Base-by-base conservation (phyloP, 1,140 invertebrate genomes). In the Panonychus citri region DNA sequence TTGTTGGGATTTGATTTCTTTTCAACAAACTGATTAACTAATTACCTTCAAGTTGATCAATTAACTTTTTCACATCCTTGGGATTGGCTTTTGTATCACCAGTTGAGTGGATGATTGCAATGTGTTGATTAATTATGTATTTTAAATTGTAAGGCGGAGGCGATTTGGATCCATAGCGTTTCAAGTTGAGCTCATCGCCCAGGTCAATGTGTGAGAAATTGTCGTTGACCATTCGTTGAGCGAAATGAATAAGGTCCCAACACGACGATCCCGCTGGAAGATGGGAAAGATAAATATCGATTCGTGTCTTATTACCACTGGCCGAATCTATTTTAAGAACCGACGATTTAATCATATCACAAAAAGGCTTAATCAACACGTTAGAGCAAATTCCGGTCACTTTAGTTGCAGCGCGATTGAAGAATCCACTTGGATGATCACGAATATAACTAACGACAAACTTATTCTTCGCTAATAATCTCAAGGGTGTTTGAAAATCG, bases 221-320 rank as follows among this genome's bases (percentile, higher is more conserved):
- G 19, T 59, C 54, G 26, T 28, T 58, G 37, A 53, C 51, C 17
- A 64, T 56, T 56, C 73, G 69, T 64, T 75, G 74, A 34, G 65
- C 69, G 62, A 66, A 75, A 60, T 76, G 73, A 19, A 81, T 70
- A 10, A 89, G 64, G 62, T 85, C 84, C 64, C 78, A 78, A 0
- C 78, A 76, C 0, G 85, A 83, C 1, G 83, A 75, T 5, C 86
- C 86, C 1, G 83, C 82, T 4, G 89, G 88, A 4, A 77, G 78
- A 66, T 93, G 82, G 15, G 77, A 76, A 2, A 83, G 66, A 62
- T 85, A 81, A 0, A 81, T 74, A 0, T 82, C 80, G 0, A 86
- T 57, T 64, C 80, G 71, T 25, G 78, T 79, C 79, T 81, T 40
- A 43, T 61, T 61, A 15, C 17, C 4, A 19, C 7, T 27, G 12